These are phyloP conservation scores for Phoenicopterus ruber DNA, from an alignment of 2,113 vertebrate species.

Conservation along the genomic window DNA sequence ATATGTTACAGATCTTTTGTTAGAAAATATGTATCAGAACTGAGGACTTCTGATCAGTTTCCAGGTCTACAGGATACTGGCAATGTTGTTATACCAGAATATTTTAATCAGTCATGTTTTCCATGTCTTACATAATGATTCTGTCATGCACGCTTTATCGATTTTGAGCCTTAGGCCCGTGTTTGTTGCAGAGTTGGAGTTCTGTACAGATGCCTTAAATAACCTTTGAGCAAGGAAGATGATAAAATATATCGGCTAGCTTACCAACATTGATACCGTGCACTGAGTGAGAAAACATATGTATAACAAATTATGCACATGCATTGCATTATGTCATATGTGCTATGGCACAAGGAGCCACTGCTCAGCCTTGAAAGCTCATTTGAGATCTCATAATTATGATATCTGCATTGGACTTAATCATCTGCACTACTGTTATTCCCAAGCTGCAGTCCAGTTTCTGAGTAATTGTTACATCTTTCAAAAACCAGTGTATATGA, in stretches of 20 bases:
- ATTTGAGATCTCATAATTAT: background rate
- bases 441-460: background rate
- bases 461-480: background rate
- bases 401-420: background rate
- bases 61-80: background rate
- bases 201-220: background rate
- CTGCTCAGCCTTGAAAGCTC: background rate
- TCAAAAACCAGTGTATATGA: background rate
- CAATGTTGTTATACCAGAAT: background rate
- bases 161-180: background rate
- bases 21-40: background rate
- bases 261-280: background rate
- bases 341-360: background rate
- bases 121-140: background rate
- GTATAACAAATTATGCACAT: background rate
- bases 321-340: rapidly evolving
- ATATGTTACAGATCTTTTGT: background rate
- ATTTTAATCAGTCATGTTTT: background rate
- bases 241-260: background rate
- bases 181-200: background rate
- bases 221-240: background rate
- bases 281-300: background rate
- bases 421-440: background rate
- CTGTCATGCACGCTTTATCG: background rate
- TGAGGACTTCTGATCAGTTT: background rate